These are phyloP conservation scores for Trichosurus vulpecula DNA, from an alignment of 2,797 vertebrate genomes.

Conservation along the genomic window DNA sequence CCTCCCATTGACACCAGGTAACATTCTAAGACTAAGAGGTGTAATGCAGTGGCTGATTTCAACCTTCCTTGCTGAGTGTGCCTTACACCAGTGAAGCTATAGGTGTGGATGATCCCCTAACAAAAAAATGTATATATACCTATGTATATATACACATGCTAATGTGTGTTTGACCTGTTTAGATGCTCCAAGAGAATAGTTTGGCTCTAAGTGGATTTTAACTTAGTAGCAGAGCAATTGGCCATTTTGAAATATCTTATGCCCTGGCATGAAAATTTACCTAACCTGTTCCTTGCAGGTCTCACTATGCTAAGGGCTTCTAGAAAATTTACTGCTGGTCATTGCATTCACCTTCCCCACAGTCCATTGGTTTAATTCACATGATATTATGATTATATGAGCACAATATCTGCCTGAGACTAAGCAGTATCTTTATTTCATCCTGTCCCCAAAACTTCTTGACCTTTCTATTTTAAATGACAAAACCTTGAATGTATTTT, in stretches of 20 bases:
- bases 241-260: slow-evolving; percentile 35
- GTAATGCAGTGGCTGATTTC: neutral
- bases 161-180: neutral
- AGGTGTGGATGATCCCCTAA: neutral
- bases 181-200: neutral
- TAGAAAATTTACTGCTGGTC: neutral
- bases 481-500: neutral
- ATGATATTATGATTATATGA: neutral
- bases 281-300: neutral
- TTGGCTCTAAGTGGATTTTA: slow-evolving; percentile 4
- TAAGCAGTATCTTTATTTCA: neutral
- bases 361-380: neutral
- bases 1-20: neutral
- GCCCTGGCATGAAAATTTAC: neutral
- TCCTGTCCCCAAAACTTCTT: neutral
- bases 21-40: neutral
- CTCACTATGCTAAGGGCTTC: neutral
- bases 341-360: neutral
- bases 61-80: neutral
- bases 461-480: neutral
- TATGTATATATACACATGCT: neutral
- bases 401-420: slow-evolving; percentile 8
- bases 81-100: neutral
- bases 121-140: neutral
- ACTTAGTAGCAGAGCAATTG: neutral